phyloP scores from a whole-genome alignment of 37 sponge, comb jelly and placozoan genomes.

The Agelas oroides region DNA sequence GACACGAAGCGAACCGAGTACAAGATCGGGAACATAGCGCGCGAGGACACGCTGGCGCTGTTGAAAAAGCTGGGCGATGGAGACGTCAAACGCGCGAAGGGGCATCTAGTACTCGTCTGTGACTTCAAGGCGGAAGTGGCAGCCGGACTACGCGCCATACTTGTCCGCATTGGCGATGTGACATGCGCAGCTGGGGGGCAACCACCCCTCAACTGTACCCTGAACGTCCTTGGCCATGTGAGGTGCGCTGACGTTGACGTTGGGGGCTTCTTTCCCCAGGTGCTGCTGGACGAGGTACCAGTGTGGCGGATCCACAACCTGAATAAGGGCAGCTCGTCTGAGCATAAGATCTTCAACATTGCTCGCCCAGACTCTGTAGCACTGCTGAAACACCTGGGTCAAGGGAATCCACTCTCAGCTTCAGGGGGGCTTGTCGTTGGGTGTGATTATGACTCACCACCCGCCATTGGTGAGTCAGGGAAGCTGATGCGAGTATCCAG shows the following conservation, averaged over 20 bases:
- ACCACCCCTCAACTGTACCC: slow-evolving; percentile 20
- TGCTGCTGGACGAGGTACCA: slow-evolving; percentile 10
- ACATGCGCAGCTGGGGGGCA: not conserved
- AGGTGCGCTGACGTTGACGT: slow-evolving; percentile 18
- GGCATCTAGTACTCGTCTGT: slow-evolving; percentile 30
- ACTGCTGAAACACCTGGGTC: slow-evolving; percentile 12
- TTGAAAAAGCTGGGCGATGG: slow-evolving; percentile 12
- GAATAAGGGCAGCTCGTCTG: not conserved
- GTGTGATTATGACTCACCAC: slow-evolving; percentile 18
- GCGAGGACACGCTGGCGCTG: slow-evolving; percentile 24
- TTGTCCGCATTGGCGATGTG: slow-evolving; percentile 31
- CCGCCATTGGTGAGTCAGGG: slow-evolving; percentile 6
- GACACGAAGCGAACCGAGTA: not conserved
- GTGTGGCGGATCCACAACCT: slow-evolving; percentile 30
- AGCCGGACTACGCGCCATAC: slow-evolving; percentile 4
- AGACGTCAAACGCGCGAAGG: slow-evolving; percentile 28
- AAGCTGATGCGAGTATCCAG: slow-evolving; percentile 32
- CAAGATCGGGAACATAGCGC: slow-evolving; percentile 26
- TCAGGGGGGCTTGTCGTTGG: slow-evolving; percentile 31
- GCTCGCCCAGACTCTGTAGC: slow-evolving; percentile 31
- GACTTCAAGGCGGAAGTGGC: slow-evolving; percentile 16
- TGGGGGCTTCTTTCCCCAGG: slow-evolving; percentile 16
- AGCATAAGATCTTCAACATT: slow-evolving; percentile 25
- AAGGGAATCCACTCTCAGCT: slow-evolving; percentile 23
- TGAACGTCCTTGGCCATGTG: slow-evolving; percentile 22